Base-by-base conservation (phyloP, 2,888 invertebrate genomes). In the Tenthredo distinguenda region DNA sequence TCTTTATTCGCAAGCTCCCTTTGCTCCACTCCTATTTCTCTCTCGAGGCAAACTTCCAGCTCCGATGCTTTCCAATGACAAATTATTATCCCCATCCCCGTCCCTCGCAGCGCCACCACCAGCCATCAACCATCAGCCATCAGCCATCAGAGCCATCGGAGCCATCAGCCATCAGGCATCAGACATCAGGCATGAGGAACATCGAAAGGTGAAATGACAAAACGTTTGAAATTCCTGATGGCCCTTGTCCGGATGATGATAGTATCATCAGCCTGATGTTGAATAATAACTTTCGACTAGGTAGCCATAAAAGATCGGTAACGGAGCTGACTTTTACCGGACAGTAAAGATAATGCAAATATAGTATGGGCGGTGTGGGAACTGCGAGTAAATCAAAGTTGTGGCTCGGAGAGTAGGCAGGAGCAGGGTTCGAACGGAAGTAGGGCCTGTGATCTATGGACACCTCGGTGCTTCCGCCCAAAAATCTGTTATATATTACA, bases 401-500 rank as follows among this genome's bases (percentile, higher is more conserved):
- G 65, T 65, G 77, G 86, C 84, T 84, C 47, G 62, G 71, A 71
- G 83, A 71, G 47, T 72, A 65, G 71, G 79, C 50, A 84, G 88
- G 88, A 88, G 90, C 91, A 87, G 87, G 91, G 89, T 89, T 89
- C 71, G 85, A 71, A 90, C 92, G 92, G 91, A 92, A 92, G 91
- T 90, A 91, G 92, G 91, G 90, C 89, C 89, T 90, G 90, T 92
- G 92, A 92, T 92, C 89, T 92, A 92, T 90, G 92, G 90, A 91
- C 91, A 90, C 90, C 89, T 90, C 90, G 89, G 89, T 88, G 90
- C 90, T 92, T 92, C 92, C 92, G 91, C 89, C 91, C 90, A 92
- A 92, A 92, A 92, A 92, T 92, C 91, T 90, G 91, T 92, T 92
- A 92, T 92, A 92, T 92, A 92, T 92, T 91, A 90, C 91, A 90